A percentile compares a stretch with the other conserved stretches of the same genome.
These are phyloP conservation scores for Eulemur mongoz DNA, from an alignment of 2,797 vertebrate species.

Conservation along the genomic window DNA sequence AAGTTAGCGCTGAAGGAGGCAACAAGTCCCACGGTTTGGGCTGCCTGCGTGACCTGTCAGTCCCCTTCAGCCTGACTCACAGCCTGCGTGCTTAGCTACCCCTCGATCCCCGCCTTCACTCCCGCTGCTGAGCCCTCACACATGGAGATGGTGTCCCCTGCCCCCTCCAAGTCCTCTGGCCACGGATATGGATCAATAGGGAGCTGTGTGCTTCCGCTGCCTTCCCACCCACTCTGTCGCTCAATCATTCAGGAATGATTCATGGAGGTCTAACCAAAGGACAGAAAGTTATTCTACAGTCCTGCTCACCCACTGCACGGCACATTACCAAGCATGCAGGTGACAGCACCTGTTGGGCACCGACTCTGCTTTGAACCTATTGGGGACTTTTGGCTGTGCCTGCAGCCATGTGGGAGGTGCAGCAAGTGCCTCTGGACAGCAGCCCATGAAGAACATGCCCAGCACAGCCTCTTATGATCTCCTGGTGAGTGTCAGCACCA, in stretches of 20 bases:
- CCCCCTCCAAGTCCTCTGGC: background rate
- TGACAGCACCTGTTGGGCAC: background rate
- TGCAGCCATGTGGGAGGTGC: background rate
- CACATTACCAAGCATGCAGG: background rate
- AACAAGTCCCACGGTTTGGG: background rate
- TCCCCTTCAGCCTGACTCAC: constrained; percentile 15
- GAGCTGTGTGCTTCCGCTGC: background rate
- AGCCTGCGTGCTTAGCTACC: background rate
- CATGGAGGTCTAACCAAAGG: background rate
- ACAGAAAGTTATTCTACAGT: background rate
- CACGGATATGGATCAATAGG: background rate
- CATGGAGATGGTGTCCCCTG: background rate
- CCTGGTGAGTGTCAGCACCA: background rate
- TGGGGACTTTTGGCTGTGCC: background rate
- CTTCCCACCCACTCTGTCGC: constrained; percentile 19
- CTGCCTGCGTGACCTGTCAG: background rate
- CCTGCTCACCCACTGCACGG: background rate
- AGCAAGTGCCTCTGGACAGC: background rate
- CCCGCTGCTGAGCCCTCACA: background rate
- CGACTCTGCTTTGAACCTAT: background rate
- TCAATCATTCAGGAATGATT: background rate
- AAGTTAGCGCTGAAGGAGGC: background rate
- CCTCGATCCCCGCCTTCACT: background rate
- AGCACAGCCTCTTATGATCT: accelerated
- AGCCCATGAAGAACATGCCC: background rate